Conservation (phyloP, 2,113 vertebrate species). For the Donacobius atricapilla region DNA sequence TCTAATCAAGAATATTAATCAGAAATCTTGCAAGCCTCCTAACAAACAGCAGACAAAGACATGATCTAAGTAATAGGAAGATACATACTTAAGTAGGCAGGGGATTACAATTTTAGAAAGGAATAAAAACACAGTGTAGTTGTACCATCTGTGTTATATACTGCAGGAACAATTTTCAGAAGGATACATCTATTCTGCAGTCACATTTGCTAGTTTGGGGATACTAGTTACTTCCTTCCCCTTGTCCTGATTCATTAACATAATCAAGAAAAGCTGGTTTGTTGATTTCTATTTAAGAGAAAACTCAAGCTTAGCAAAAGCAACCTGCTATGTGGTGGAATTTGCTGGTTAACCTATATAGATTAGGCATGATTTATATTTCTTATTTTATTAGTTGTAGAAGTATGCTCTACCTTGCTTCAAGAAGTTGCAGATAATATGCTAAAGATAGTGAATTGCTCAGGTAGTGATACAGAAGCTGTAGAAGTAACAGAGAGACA, state of each 20-base stretch:
- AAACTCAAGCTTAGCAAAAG: not conserved
- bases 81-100: not conserved
- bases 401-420: not conserved
- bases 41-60: not conserved
- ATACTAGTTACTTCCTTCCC: not conserved
- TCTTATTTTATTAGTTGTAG: not conserved
- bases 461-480: not conserved
- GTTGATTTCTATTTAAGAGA: not conserved
- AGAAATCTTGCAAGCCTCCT: not conserved
- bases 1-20: not conserved
- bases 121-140: not conserved
- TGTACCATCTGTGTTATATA: not conserved
- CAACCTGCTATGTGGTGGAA: not conserved
- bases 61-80: not conserved
- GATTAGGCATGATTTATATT: not conserved
- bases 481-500: not conserved
- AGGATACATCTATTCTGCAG: not conserved
- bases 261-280: not conserved
- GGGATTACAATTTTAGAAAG: not conserved
- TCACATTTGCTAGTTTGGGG: not conserved
- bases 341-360: not conserved
- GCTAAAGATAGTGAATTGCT: not conserved
- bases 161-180: not conserved
- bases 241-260: not conserved
- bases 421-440: not conserved